Conservation (phyloP, 2,113 vertebrate genomes). For the Ictalurus furcatus region DNA sequence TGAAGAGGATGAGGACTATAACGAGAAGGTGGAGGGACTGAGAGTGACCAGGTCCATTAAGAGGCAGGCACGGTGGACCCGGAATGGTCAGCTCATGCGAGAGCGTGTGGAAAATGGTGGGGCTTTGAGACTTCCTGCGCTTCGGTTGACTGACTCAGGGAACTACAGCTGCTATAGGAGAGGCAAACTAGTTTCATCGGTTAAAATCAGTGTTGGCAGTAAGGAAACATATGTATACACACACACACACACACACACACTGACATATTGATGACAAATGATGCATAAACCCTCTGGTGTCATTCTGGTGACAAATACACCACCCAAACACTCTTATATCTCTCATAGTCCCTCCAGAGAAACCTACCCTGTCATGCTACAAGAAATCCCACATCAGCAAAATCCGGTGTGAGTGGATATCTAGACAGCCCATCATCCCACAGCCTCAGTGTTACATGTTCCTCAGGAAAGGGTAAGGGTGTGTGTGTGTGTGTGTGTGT, state of each 20-base stretch:
- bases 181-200: conserved; percentile 57
- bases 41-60: conserved; percentile 51
- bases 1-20: conserved; percentile 26
- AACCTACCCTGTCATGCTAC: conserved; percentile 63
- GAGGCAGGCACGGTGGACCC: conserved; percentile 59
- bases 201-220: conserved; percentile 68
- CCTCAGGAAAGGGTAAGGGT: conserved; percentile 61
- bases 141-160: conserved; percentile 60
- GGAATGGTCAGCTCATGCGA: conserved; percentile 47
- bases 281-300: neutral
- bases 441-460: conserved; percentile 62
- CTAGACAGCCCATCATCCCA: conserved; percentile 39
- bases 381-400: conserved; percentile 71
- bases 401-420: conserved; percentile 71
- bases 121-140: conserved; percentile 56
- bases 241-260: neutral
- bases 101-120: conserved; percentile 36
- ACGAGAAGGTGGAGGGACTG: conserved; percentile 7
- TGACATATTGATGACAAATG: neutral
- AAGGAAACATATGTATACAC: conserved; percentile 33
- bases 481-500: neutral
- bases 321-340: neutral
- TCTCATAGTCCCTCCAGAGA: conserved; percentile 65
- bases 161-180: conserved; percentile 68
- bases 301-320: neutral